Evolutionary conservation across 2,113 vertebrate genomes (phyloP).

Genomic region (Ptilorrhoa leucosticta): DNA sequence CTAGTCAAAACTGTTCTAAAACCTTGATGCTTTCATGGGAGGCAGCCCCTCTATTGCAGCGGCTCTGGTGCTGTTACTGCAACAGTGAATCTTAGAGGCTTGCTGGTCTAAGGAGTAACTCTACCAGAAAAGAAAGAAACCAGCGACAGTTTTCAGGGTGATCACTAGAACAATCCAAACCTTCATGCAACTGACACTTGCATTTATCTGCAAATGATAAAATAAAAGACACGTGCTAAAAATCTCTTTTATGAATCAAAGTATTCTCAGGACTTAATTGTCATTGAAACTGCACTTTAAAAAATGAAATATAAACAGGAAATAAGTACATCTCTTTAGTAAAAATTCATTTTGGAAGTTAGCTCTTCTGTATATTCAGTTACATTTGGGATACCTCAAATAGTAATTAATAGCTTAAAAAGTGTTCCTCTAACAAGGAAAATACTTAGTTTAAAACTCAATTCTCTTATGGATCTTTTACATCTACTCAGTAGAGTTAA

Average conservation of each 20-base stretch:
- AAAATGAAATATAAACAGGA: background rate
- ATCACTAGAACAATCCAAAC: background rate
- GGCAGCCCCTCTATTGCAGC: background rate
- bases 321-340: background rate
- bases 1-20: fast-evolving
- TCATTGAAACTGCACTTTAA: background rate
- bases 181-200: background rate
- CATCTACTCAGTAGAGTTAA: background rate
- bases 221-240: background rate
- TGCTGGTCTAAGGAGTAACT: background rate
- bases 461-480: background rate
- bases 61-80: background rate
- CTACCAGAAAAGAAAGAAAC: background rate
- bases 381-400: background rate
- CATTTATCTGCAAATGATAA: background rate
- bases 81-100: background rate
- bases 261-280: background rate
- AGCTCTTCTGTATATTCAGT: background rate
- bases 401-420: background rate
- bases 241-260: background rate
- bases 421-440: background rate
- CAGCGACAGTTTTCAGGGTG: background rate
- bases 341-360: background rate
- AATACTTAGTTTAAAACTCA: background rate
- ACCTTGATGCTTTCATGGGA: background rate